Conservation (phyloP, 1,140 invertebrate genomes). For the Sitodiplosis mosellana region DNA sequence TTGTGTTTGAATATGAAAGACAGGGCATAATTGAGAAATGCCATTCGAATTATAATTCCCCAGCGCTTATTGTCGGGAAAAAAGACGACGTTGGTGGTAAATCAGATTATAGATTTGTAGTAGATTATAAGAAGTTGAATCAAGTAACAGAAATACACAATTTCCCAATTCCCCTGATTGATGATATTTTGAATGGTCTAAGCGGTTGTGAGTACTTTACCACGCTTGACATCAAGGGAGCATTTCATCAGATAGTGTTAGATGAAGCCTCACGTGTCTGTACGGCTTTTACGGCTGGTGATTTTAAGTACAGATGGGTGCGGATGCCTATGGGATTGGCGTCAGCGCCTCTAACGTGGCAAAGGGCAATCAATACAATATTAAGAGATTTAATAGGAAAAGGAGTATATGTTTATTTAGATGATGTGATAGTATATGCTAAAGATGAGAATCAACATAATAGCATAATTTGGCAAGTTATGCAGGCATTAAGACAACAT, state of each 20-base stretch:
- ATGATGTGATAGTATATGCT: not conserved
- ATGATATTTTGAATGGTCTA: slow-evolving; percentile 25
- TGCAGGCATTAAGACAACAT: slow-evolving; percentile 4
- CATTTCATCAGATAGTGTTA: slow-evolving; percentile 28
- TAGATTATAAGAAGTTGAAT: slow-evolving; percentile 21
- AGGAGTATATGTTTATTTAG: slow-evolving; percentile 10
- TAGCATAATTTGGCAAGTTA: slow-evolving; percentile 1
- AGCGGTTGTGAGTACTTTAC: slow-evolving; percentile 21
- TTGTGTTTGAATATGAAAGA: too few species aligned
- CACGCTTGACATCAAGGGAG: slow-evolving; percentile 25
- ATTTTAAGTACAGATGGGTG: slow-evolving; percentile 21
- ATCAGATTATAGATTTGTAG: slow-evolving; percentile 15
- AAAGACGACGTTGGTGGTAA: not conserved
- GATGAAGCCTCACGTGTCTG: slow-evolving; percentile 17
- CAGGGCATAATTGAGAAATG: too few species aligned
- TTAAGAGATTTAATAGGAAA: slow-evolving; percentile 12
- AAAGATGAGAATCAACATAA: not conserved
- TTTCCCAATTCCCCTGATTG: slow-evolving; percentile 31
- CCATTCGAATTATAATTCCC: too few species aligned
- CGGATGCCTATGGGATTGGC: slow-evolving; percentile 24
- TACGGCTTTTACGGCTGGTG: slow-evolving; percentile 21
- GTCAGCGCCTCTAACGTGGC: slow-evolving; percentile 24
- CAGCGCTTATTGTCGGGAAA: too few species aligned
- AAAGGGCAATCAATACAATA: slow-evolving; percentile 24
- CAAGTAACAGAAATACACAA: slow-evolving; percentile 20